Percentiles rank a stretch among this genome's conserved stretches.
These are phyloP conservation scores for Neogobius melanostomus DNA, from an alignment of 2,113 vertebrate genomes.

Conservation along the genomic window DNA sequence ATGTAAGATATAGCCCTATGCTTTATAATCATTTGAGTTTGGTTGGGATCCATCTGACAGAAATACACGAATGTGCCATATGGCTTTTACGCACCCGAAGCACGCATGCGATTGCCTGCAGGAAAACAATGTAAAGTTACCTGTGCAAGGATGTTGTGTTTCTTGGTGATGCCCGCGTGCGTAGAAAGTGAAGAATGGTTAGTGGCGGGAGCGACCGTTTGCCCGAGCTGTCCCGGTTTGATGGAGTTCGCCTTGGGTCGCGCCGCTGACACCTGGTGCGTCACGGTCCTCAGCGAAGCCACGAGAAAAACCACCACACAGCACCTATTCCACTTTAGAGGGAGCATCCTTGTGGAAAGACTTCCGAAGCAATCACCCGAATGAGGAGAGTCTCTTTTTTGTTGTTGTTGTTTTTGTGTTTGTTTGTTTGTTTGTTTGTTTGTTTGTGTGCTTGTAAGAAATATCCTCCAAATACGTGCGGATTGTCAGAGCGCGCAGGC, in stretches of 20 bases:
- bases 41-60: no score
- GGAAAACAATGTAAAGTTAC: conserved; percentile 62
- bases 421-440: no score
- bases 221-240: conserved; percentile 83
- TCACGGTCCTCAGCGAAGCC: conserved; percentile 83
- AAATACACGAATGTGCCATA: no score
- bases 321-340: conserved; percentile 81
- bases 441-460: neutral
- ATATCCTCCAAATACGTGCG: neutral
- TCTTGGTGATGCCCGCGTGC: conserved; percentile 83
- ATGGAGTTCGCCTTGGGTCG: conserved; percentile 91
- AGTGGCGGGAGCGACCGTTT: conserved; percentile 80
- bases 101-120: neutral
- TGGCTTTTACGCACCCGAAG: neutral
- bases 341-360: conserved; percentile 76
- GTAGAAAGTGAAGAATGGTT: conserved; percentile 79
- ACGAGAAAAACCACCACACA: conserved; percentile 84
- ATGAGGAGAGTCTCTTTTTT: neutral
- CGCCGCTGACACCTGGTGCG: conserved; percentile 81
- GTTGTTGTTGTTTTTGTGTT: no score
- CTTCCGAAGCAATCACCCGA: conserved; percentile 3
- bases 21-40: neutral
- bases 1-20: neutral
- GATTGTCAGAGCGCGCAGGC: conserved; percentile 22
- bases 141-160: conserved; percentile 85